phyloP scores from a whole-genome alignment of 2,113 vertebrate genomes.

The Sylvicapra grimmia region DNA sequence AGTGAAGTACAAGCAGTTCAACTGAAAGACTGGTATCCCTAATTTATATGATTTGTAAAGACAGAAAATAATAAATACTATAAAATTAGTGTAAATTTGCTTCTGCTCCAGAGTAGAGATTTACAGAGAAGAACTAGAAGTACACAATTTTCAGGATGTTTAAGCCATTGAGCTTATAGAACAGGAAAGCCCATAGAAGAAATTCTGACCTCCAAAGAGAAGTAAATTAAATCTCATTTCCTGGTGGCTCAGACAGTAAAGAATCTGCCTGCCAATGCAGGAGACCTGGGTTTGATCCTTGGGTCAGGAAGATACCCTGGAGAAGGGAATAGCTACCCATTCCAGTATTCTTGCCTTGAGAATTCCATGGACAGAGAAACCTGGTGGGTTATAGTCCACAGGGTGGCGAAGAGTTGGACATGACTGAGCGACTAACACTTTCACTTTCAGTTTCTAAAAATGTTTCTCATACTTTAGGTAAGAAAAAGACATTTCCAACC shows the following conservation, averaged over 20 bases:
- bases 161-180: neutral
- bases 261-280: neutral
- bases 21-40: neutral
- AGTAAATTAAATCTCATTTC: neutral
- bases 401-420: neutral
- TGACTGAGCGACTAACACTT: neutral
- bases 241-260: neutral
- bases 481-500: conserved; percentile 17
- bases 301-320: neutral
- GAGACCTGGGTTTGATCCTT: neutral
- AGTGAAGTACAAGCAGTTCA: neutral
- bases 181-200: neutral
- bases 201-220: neutral
- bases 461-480: neutral
- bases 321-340: neutral
- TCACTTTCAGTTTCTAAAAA: neutral
- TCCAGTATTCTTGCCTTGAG: neutral
- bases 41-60: neutral
- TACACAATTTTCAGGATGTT: neutral
- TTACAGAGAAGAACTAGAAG: neutral
- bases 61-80: neutral
- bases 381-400: neutral
- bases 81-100: neutral
- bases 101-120: neutral
- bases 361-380: neutral